phyloP scores from a whole-genome alignment of 2,888 invertebrate genomes.

The Drosophila fulvimacula region DNA sequence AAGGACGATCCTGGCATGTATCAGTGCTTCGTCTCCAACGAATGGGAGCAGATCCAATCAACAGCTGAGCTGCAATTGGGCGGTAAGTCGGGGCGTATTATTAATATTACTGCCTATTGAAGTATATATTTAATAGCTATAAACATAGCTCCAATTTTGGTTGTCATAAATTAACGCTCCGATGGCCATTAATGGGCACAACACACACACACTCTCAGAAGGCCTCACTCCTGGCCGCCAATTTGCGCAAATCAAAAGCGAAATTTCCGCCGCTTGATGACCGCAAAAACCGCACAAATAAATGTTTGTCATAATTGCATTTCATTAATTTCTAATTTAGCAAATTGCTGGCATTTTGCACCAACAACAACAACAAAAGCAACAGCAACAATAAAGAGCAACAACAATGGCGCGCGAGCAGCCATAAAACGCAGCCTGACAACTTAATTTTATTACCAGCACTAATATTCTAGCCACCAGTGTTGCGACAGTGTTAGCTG shows the following conservation, averaged over 20 bases:
- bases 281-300: slow-evolving; percentile 72
- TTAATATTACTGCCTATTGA: slow-evolving; percentile 19
- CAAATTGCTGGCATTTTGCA: slow-evolving; percentile 77
- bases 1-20: slow-evolving; percentile 95
- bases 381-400: slow-evolving; percentile 33
- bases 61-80: slow-evolving; percentile 92
- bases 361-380: slow-evolving; percentile 32
- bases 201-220: slow-evolving; percentile 10
- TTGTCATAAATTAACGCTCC: slow-evolving; percentile 53
- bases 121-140: slow-evolving; percentile 30
- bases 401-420: slow-evolving; percentile 35
- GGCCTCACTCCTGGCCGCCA: not conserved
- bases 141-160: slow-evolving; percentile 4
- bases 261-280: slow-evolving; percentile 50
- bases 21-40: slow-evolving; percentile 94
- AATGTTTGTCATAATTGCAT: slow-evolving; percentile 82
- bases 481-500: slow-evolving; percentile 2
- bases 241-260: slow-evolving; percentile 40
- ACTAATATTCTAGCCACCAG: slow-evolving; percentile 77
- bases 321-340: slow-evolving; percentile 83
- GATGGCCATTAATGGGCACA: slow-evolving; percentile 67
- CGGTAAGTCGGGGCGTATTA: slow-evolving; percentile 86
- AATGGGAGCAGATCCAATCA: slow-evolving; percentile 93
- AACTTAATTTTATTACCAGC: slow-evolving; percentile 78
- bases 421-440: slow-evolving; percentile 75